Evolutionary conservation across 2,797 vertebrate species (phyloP).

Genomic region (Neosilurus hyrtlii): DNA sequence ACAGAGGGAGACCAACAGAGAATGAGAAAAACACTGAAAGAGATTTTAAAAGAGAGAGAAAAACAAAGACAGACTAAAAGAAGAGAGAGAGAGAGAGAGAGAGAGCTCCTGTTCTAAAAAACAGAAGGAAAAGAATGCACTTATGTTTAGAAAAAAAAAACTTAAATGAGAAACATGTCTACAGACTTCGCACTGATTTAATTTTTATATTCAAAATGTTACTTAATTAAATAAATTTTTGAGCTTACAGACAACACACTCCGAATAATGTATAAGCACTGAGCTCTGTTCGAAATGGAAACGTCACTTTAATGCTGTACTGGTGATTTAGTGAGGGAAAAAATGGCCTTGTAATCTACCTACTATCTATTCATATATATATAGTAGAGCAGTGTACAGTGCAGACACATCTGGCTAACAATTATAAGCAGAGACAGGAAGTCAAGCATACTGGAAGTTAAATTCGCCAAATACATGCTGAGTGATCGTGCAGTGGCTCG

Average conservation of each 20-base stretch:
- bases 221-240: neutral
- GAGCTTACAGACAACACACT: neutral
- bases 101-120: neutral
- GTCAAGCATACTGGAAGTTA: conserved; percentile 26
- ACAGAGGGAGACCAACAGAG: neutral
- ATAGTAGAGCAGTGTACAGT: neutral
- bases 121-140: neutral
- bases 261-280: neutral
- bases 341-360: neutral
- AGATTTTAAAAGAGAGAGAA: neutral
- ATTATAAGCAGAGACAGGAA: conserved; percentile 13
- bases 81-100: neutral
- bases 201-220: no score
- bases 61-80: neutral
- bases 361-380: neutral
- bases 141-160: neutral
- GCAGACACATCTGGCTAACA: neutral
- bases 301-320: neutral
- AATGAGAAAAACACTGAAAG: no score
- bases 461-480: conserved; percentile 30
- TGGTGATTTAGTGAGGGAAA: neutral
- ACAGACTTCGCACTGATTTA: no score
- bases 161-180: no score
- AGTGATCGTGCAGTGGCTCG: conserved; percentile 37
- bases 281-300: neutral